These are phyloP conservation scores for Patella pellucida DNA, from an alignment of 2,888 invertebrate species.

Conservation along the genomic window DNA sequence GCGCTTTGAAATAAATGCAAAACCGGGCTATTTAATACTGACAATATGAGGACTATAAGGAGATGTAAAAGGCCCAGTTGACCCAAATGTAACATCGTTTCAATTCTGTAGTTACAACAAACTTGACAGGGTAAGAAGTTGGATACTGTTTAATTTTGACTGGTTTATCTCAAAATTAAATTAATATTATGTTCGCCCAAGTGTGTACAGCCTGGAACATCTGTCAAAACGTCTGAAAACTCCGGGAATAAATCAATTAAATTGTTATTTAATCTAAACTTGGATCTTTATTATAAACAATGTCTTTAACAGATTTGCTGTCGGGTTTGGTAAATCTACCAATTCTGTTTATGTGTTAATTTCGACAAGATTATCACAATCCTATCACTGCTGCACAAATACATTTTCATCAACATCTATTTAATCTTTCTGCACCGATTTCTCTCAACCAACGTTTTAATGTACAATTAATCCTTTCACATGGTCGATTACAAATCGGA, in stretches of 20 bases:
- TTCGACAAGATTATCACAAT: neutral
- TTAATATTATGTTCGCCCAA: constrained; percentile 13
- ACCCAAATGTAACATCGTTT: too few relatives aligned
- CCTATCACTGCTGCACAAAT: neutral
- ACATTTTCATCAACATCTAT: constrained; percentile 17
- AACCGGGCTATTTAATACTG: too few relatives aligned
- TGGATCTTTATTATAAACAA: neutral
- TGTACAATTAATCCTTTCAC: constrained; percentile 31
- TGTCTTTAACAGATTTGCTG: neutral
- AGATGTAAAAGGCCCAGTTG: too few relatives aligned
- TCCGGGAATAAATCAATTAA: neutral
- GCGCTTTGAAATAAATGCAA: too few relatives aligned
- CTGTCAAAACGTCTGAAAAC: constrained; percentile 18
- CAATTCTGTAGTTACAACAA: too few relatives aligned
- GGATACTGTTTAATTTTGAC: too few relatives aligned
- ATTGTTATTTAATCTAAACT: neutral
- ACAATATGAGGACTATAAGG: too few relatives aligned
- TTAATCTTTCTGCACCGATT: constrained; percentile 13
- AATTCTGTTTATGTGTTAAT: neutral
- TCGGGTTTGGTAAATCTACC: neutral
- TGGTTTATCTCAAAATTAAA: too few relatives aligned
- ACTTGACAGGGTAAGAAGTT: too few relatives aligned
- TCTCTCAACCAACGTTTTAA: constrained; percentile 25
- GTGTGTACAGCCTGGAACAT: constrained; percentile 18
- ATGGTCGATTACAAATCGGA: constrained; percentile 26